A percentile compares a stretch with the other conserved stretches of the same genome.
phyloP scores from a whole-genome alignment of 2,888 invertebrate genomes.

The Drosophila putrida region DNA sequence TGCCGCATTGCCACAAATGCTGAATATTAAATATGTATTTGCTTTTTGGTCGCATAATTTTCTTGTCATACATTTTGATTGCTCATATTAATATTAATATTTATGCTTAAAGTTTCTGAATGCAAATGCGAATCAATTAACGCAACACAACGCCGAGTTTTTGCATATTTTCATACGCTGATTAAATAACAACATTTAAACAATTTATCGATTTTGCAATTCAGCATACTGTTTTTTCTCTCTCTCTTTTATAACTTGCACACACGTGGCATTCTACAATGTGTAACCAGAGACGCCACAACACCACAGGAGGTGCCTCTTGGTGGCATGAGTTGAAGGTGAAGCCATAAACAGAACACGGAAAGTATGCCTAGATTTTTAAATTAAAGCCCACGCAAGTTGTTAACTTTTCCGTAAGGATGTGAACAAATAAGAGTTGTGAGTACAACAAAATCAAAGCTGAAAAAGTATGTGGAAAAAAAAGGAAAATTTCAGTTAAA shows the following conservation, averaged over 20 bases:
- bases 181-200: constrained; percentile 50
- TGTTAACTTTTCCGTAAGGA: constrained; percentile 24
- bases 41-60: constrained; percentile 65
- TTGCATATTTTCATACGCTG: constrained; percentile 41
- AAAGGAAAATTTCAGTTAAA: too few relatives aligned
- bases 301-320: constrained; percentile 49
- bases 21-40: constrained; percentile 62
- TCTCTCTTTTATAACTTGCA: background rate
- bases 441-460: background rate
- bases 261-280: constrained; percentile 13
- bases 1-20: constrained; percentile 33
- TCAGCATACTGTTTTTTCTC: constrained; percentile 22
- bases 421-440: background rate
- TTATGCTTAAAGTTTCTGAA: constrained; percentile 65
- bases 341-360: constrained; percentile 61
- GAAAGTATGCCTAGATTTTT: constrained; percentile 64
- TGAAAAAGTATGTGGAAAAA: too few relatives aligned
- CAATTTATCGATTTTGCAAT: constrained; percentile 69
- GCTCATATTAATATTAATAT: constrained; percentile 53
- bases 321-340: constrained; percentile 23
- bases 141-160: constrained; percentile 19
- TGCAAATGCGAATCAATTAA: constrained; percentile 66
- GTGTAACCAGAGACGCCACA: constrained; percentile 53
- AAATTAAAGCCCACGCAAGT: constrained; percentile 46
- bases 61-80: constrained; percentile 76